Base-by-base conservation (phyloP, 2,113 vertebrate species). In the Phalacrocorax pelagicus region DNA sequence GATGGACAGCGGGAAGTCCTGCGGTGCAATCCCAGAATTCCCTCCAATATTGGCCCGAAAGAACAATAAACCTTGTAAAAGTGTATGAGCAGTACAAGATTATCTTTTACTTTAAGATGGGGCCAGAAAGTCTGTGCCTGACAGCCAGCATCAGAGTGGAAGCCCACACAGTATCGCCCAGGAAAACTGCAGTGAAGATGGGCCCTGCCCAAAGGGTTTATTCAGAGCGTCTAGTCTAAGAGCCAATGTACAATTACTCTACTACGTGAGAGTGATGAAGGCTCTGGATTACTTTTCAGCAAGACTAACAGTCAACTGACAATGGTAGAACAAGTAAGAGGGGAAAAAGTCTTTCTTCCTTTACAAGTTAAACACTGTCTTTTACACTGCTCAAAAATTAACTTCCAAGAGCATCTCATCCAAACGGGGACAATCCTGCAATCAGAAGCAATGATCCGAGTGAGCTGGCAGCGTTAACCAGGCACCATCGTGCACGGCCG, bases 401-500 rank as follows among this genome's bases (percentile, higher is more conserved):
- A 62, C 17, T 58, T 61, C 36, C 40, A 29, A 47, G 26, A 29
- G 34, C 29, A 27, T 10, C 22, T 30, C 7, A 6, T 11, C 20
- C 58, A 29, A 3, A 27, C 3, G 27, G 42, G 9, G 7, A 9
- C 22, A 2, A 24, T 6, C 27, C 1, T 6, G 44, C 26, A 15
- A 18, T 9, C 10, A 5, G 22, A 40, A 72, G 21, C 1, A 3
- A 6, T 5, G 32, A 36, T 11, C 22, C 6, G 2, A 52, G 29
- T 4, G 42, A 29, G 8, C 12, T 1, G 42, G 22, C 30, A 36
- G 30, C 49, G 5, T 3, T 22, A 59, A 6, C 18, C 59, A 15
- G 29, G 16, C 44, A 30, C 32, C 58, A 4, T 49, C 4, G 12
- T 0, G 30, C 32, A 19, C 4, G 14, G 11, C 15, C 63, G 8